These are phyloP conservation scores for Asarcornis scutulata DNA, from an alignment of 2,113 vertebrate species.

Conservation along the genomic window DNA sequence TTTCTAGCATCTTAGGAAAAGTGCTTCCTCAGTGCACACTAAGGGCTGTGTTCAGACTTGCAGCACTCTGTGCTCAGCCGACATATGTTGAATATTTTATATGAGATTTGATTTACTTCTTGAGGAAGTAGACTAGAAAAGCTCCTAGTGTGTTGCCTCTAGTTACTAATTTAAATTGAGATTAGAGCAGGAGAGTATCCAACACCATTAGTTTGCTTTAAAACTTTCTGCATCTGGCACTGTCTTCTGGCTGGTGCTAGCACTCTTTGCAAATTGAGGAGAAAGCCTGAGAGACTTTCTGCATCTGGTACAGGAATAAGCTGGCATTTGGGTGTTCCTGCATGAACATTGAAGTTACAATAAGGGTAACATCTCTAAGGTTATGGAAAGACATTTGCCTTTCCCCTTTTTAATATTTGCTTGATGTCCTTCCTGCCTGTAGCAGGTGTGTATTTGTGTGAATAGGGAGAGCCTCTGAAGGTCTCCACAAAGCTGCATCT, in stretches of 20 bases:
- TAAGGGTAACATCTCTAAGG: neutral
- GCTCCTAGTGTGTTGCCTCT: neutral
- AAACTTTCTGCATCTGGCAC: constrained; percentile 32
- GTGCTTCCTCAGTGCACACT: neutral
- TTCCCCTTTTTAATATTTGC: neutral
- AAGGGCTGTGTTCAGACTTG: neutral
- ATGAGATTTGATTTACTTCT: constrained; percentile 22
- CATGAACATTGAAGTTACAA: neutral
- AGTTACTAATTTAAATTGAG: constrained; percentile 64
- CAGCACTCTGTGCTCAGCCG: neutral
- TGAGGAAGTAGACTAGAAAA: constrained; percentile 47
- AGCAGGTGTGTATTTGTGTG: too few relatives aligned
- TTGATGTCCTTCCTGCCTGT: neutral
- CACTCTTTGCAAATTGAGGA: neutral
- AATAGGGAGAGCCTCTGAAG: neutral
- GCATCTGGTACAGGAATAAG: neutral
- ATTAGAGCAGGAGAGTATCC: constrained; percentile 26
- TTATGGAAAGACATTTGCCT: neutral
- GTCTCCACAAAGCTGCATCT: neutral
- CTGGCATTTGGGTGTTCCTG: neutral
- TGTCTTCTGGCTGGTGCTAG: neutral
- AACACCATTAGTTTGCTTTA: neutral
- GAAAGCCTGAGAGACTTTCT: neutral
- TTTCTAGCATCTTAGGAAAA: neutral
- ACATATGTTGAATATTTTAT: constrained; percentile 46